Base-by-base conservation (phyloP, 2,888 invertebrate genomes). In the Hydropsyche betteni region DNA sequence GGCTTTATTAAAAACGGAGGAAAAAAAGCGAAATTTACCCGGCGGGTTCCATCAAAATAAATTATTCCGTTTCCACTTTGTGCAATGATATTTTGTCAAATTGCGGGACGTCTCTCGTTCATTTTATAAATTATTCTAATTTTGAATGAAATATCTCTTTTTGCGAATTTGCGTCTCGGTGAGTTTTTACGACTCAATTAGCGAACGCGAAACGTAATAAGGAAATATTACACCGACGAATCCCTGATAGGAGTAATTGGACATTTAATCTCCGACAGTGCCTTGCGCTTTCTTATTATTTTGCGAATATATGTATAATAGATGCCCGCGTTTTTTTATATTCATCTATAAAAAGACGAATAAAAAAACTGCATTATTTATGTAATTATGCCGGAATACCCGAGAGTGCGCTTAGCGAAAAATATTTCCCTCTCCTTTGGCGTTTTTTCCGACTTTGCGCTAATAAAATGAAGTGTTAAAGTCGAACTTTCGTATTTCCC, bases 381-480 rank as follows among this genome's bases (percentile, higher is more conserved):
- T 76, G 78, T 75, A 78, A 78, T 78, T 74, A 76, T 69, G 69
- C 14, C 33, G 71, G 69, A 76, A 74, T 61, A 58, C 76, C 69
- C 72, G 58, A 36, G 71, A 69, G 75, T 70, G 73, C 69, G 75
- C 70, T 76, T 76, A 76, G 72, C 72, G 68, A 74, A 76, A 44
- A 77, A 69, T 61, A 68, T 53, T 58, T 78, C 69, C 53, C 61
- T 75, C 72, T 64, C 75, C 71, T 72, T 74, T 72, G 55, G 74
- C 55, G 68, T 70, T 74, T 61, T 68, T 34, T 68, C 14, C n/a
- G 68, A 68, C 64, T 12, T 64, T 14, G 5, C 75, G 51, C 61
- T 68, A 78, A 78, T 78, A 76, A 78, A 78, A 78, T 78, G 76
- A 78, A 78, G 75, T 75, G 75, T 78, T 75, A 76, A 73, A 73